phyloP scores from a whole-genome alignment of 2,113 vertebrate genomes.

The Platysternon megacephalum region DNA sequence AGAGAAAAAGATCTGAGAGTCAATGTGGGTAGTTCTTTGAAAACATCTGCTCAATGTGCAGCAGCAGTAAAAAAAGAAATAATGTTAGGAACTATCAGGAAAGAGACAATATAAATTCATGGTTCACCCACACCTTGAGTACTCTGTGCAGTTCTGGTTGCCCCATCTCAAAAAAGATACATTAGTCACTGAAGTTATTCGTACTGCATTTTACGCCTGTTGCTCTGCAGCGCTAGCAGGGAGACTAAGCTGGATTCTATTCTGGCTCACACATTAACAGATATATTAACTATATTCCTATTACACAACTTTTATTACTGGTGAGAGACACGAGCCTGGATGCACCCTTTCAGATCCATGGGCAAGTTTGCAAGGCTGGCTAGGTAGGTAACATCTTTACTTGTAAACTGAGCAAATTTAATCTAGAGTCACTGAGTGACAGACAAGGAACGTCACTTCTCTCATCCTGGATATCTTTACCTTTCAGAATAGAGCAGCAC shows the following conservation, averaged over 20 bases:
- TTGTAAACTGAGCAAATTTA: neutral
- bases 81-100: neutral
- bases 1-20: neutral
- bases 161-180: neutral
- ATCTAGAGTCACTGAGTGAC: neutral
- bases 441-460: neutral
- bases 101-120: neutral
- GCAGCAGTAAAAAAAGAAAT: neutral
- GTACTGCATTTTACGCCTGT: neutral
- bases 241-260: neutral
- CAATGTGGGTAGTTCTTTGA: neutral
- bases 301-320: neutral
- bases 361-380: neutral
- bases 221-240: neutral
- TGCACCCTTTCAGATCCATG: neutral
- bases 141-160: neutral
- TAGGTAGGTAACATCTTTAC: neutral
- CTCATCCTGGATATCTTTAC: neutral
- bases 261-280: neutral
- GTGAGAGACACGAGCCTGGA: neutral
- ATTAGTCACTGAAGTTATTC: neutral
- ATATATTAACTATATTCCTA: neutral
- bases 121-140: neutral
- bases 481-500: neutral
- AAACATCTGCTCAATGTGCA: neutral